phyloP scores from a whole-genome alignment of 2,888 invertebrate genomes.

The Mamestra brassicae region DNA sequence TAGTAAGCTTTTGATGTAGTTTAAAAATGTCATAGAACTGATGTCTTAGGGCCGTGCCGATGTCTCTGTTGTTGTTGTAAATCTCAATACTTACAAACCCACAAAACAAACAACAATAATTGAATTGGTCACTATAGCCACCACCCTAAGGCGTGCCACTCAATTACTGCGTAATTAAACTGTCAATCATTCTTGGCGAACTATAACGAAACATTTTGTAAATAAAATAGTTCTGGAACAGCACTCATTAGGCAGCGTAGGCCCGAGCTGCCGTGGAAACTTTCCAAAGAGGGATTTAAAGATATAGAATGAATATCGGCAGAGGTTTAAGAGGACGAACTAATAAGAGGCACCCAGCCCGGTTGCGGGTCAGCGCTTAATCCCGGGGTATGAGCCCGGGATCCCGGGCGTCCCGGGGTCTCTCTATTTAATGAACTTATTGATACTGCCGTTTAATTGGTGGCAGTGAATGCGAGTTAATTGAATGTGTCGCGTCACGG shows the following conservation, averaged over 20 bases:
- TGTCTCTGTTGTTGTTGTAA: neutral
- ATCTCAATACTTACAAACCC: neutral
- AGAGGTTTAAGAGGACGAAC: conserved; percentile 46
- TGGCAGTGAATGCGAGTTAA: conserved; percentile 34
- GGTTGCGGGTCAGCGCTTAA: conserved; percentile 50
- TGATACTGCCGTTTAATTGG: conserved; percentile 38
- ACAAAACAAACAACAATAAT: neutral
- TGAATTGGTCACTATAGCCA: too few species aligned
- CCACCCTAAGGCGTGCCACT: too few species aligned
- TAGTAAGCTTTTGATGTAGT: neutral
- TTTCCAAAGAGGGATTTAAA: conserved; percentile 41
- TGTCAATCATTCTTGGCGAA: neutral
- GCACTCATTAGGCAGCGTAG: conserved; percentile 6
- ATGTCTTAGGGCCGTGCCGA: neutral
- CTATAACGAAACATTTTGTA: neutral
- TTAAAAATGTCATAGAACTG: neutral
- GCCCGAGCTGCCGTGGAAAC: conserved; percentile 10
- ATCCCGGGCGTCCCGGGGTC: conserved; percentile 12
- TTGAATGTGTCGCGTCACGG: conserved; percentile 37
- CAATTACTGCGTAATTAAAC: neutral
- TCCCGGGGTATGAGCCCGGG: conserved; percentile 50
- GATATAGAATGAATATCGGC: conserved; percentile 49
- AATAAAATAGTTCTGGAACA: conserved; percentile 4
- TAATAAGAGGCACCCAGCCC: conserved; percentile 48
- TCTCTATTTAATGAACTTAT: conserved; percentile 51